These are phyloP conservation scores for Patagioenas fasciata DNA, from an alignment of 2,113 vertebrate genomes.

Conservation along the genomic window DNA sequence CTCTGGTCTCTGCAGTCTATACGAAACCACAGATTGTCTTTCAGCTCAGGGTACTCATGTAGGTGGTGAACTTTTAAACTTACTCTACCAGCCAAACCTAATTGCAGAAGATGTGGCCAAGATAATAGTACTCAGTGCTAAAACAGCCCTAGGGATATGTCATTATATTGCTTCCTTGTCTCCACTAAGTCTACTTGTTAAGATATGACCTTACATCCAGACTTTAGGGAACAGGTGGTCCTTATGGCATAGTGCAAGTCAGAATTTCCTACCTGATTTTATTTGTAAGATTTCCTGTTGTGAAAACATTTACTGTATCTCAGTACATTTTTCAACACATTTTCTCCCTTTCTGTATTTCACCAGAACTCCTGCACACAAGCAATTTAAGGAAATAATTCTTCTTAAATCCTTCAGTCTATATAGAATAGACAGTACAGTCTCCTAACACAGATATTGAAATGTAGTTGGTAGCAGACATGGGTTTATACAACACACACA, in stretches of 20 bases:
- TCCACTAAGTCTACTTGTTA: not conserved
- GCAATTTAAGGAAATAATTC: not conserved
- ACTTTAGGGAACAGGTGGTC: not conserved
- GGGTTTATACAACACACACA: not conserved
- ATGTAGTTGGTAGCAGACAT: not conserved
- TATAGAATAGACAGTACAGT: not conserved
- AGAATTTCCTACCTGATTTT: not conserved
- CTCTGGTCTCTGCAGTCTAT: not conserved
- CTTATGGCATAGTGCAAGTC: not conserved
- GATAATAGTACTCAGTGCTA: not conserved
- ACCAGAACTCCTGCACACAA: not conserved
- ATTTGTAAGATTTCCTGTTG: not conserved
- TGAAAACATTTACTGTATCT: not conserved
- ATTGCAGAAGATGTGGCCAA: not conserved
- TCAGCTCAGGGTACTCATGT: not conserved
- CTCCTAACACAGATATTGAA: not conserved
- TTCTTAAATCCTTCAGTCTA: not conserved
- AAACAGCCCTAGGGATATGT: not conserved
- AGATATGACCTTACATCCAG: not conserved
- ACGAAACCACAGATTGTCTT: not conserved
- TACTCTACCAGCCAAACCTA: not conserved
- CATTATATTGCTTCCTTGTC: not conserved
- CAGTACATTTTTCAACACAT: not conserved
- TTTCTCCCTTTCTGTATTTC: not conserved
- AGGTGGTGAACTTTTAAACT: not conserved